phyloP scores from a whole-genome alignment of 23 tunicate species.

The Ascidia mentula region DNA sequence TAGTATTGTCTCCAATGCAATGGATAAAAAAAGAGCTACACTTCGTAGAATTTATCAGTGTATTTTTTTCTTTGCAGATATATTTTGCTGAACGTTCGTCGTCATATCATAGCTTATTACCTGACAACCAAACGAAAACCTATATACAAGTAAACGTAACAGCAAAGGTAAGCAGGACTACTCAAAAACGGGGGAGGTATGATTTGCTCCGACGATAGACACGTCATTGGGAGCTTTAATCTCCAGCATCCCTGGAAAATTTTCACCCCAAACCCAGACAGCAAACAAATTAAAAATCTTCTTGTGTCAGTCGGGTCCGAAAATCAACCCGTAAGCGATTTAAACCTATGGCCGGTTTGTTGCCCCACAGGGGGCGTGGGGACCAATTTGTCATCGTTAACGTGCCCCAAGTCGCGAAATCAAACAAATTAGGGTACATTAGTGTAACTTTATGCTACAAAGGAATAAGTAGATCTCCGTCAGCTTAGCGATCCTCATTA shows the following conservation, averaged over 20 bases:
- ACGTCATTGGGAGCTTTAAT: background rate
- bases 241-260: background rate
- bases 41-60: too few species aligned
- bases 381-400: constrained; percentile 6
- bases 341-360: background rate
- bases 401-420: background rate
- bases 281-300: background rate
- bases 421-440: background rate
- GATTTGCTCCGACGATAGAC: too few species aligned
- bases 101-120: too few species aligned
- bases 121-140: too few species aligned
- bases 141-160: too few species aligned
- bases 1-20: too few species aligned
- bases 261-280: background rate
- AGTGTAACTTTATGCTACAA: background rate
- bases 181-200: too few species aligned
- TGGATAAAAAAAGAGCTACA: too few species aligned
- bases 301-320: background rate
- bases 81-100: too few species aligned
- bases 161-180: too few species aligned
- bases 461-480: background rate
- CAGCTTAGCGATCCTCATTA: background rate
- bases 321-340: background rate
- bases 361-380: background rate
- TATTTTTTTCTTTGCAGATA: too few species aligned